Base-by-base conservation (phyloP, 2,888 invertebrate genomes). In the Drosophila seclusa region DNA sequence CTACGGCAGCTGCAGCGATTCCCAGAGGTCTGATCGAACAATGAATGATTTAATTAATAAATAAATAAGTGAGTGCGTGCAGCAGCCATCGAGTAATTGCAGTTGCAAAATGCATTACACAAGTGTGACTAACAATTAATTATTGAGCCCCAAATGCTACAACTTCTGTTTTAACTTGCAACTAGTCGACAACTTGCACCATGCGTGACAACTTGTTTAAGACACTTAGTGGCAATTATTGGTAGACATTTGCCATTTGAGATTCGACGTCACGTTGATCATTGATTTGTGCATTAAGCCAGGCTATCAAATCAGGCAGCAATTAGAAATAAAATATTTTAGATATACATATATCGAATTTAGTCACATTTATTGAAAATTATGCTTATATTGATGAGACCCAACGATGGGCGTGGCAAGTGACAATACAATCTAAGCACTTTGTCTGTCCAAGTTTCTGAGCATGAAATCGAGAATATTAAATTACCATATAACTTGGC, bases 1-100 rank as follows among this genome's bases (percentile, higher is more conserved):
- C 59, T 52, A 58, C 48, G 60, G 45, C 76, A 73, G 62, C 68
- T 83, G 86, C 53, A 45, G 11, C 52, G 66, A 77, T 89, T 87
- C 89, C 87, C 90, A 90, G 73, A 68, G 68, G 76, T 87, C 82
- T 75, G 76, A 89, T 87, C 78, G 74, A 79, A 90, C 81, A 87
- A 81, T 83, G 76, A 89, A 87, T 89, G 82, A 79, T 89, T 90
- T 90, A 87, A 87, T 87, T 87, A 90, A 90, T 89, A 90, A 90
- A 83, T 89, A 87, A 89, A 86, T 80, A 85, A 80, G 76, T 87
- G 64, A 48, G 42, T 68, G 66, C 63, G 40, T 65, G 34, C 48
- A 42, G 55, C 60, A 63, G 58, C 68, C 62, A 60, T 66, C 72
- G 61, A 57, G 68, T 76, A 69, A 76, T 75, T 84, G 76, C 80